Conservation (phyloP, 1,140 invertebrate species). For the Apis florea region DNA sequence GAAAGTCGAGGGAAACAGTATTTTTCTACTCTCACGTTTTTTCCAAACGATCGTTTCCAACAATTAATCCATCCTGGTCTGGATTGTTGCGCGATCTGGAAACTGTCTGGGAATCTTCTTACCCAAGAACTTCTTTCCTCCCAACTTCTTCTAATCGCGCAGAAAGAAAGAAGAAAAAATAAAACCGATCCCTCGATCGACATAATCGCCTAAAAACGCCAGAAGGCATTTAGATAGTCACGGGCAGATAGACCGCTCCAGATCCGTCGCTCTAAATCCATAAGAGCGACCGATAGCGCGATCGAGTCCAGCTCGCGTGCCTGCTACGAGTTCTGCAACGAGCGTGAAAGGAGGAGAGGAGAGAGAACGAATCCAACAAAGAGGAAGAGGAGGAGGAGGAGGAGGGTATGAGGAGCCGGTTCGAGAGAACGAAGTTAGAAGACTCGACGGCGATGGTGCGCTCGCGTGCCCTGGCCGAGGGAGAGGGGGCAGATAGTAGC, state of each 20-base stretch:
- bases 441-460: not conserved
- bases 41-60: no score
- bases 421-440: not conserved
- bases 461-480: constrained; percentile 7
- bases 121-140: no score
- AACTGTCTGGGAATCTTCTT: no score
- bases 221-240: not conserved
- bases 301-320: constrained; percentile 69
- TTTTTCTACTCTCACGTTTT: no score
- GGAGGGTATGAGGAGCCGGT: constrained; percentile 29
- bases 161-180: no score
- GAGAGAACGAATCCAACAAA: not conserved
- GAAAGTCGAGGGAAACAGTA: constrained; percentile 14
- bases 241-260: constrained; percentile 57
- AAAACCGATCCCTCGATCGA: not conserved
- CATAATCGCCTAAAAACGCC: not conserved
- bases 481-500: constrained; percentile 21
- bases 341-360: constrained; percentile 48
- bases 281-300: constrained; percentile 58
- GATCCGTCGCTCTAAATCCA: constrained; percentile 71
- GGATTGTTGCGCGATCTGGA: no score
- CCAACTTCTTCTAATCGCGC: no score
- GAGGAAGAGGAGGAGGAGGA: not conserved
- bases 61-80: no score
- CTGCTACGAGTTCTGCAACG: constrained; percentile 56